A percentile compares a stretch with the other conserved stretches of the same genome.
Conservation (phyloP, 2,888 invertebrate species). For the Euzetes globulus region DNA sequence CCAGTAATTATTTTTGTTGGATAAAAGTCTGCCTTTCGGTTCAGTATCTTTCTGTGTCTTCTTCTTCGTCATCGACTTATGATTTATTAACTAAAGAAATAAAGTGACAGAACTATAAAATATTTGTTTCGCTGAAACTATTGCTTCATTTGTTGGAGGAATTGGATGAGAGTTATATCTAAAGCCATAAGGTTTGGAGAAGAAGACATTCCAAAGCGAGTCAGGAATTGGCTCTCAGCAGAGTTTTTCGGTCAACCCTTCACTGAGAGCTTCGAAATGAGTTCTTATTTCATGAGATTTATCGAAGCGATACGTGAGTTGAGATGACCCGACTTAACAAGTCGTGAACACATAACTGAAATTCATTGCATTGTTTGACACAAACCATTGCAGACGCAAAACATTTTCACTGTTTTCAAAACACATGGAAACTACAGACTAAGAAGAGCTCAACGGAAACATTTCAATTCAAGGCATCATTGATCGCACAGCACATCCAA, state of each 20-base stretch:
- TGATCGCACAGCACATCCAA: background rate
- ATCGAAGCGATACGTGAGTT: background rate
- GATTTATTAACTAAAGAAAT: conserved; percentile 22
- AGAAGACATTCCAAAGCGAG: background rate
- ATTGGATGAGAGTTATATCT: background rate
- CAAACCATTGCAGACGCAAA: background rate
- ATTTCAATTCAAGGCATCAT: conserved; percentile 19
- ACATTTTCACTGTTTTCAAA: background rate
- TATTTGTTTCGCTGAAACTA: background rate
- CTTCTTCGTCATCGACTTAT: conserved; percentile 15
- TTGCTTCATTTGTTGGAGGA: background rate
- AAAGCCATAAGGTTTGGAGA: background rate
- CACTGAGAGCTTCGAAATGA: background rate
- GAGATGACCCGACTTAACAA: conserved; percentile 5
- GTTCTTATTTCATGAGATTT: conserved; percentile 9
- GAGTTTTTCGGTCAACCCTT: conserved; percentile 10
- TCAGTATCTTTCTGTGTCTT: background rate
- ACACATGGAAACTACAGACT: background rate
- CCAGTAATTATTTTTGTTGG: background rate
- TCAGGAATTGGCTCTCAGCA: background rate
- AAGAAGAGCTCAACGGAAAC: background rate
- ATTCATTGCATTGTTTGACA: background rate
- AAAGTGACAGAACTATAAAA: conserved; percentile 19
- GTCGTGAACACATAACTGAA: background rate
- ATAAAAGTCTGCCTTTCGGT: background rate